Conservation (phyloP, 2,888 invertebrate species). For the Synergus umbraculus region DNA sequence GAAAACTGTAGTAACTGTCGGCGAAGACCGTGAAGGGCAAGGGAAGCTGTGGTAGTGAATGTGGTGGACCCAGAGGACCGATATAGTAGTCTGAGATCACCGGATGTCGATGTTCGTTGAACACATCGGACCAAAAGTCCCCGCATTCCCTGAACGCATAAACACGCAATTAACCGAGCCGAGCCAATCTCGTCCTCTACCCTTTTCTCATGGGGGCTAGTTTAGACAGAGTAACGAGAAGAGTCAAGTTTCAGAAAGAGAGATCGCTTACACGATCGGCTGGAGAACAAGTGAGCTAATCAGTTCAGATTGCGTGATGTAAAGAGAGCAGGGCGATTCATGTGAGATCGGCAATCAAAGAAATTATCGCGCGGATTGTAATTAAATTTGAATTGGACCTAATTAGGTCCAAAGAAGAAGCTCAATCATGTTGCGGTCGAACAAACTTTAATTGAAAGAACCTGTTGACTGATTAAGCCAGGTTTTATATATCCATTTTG, state of each 20-base stretch:
- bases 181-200: not conserved
- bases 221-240: conserved; percentile 9
- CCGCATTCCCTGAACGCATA: conserved; percentile 6
- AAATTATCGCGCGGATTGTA: not conserved
- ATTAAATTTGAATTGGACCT: not conserved
- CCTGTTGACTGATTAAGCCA: too few species aligned
- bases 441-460: too few species aligned
- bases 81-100: conserved; percentile 4
- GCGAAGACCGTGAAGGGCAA: not conserved
- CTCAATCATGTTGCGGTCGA: too few species aligned
- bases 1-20: not conserved
- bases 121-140: not conserved
- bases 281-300: not conserved
- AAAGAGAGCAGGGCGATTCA: not conserved
- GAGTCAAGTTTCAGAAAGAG: conserved; percentile 17
- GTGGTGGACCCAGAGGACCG: not conserved
- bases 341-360: not conserved
- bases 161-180: conserved; percentile 1
- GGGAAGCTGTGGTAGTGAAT: not conserved
- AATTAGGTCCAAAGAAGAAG: not conserved
- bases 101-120: not conserved
- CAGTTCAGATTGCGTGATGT: not conserved
- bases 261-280: conserved; percentile 21
- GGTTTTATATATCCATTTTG: conserved; percentile 9
- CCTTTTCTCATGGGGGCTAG: conserved; percentile 20